Base-by-base conservation (phyloP, 1,140 invertebrate genomes). In the Caenorhabditis brenneri region DNA sequence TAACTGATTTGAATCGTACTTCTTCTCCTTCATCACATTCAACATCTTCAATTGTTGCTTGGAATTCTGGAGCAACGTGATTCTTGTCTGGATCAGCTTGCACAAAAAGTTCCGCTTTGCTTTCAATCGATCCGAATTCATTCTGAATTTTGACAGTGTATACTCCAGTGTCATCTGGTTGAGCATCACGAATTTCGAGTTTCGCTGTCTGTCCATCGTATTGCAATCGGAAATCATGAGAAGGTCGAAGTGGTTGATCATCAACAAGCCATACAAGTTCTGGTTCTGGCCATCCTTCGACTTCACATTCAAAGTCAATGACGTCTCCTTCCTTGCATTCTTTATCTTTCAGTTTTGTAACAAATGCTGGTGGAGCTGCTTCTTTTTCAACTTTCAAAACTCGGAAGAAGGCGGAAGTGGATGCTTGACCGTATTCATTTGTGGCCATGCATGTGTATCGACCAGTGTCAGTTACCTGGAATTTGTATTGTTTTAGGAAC, bases 391-490 rank as follows among this genome's bases (percentile, higher is more conserved):
- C 84, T 58, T 85, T 89, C n/a, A 89, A 29, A 15, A 90, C 89
- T 29, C 88, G 79, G 88, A 90, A 90, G 55, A 91, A 90, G 6
- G 89, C 89, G 7, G 88, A 89, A 4, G 89, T 90, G n/a, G 89
- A 90, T 22, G 89, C 89, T 51, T 88, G 89, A 15, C 89, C 89
- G 79, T 90, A 90, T 74, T 91, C 89, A 51, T 90, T 91, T n/a
- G 90, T 90, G 12, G 96, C 96, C 2, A 94, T 93, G 89, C 96
- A 97, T 65, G 94, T 94, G 92, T 99, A 99, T 31, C 93, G 93
- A 5, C 97, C 97, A 48, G 95, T 95, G 92, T 99, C 97, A 19
- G 92, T 90, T n/a, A 93, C 85, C 81, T 87, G n/a, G n/a, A n/a
- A n/a, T n/a, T n/a, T n/a, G n/a, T n/a, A n/a, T n/a, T n/a, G n/a